Conservation (phyloP, 2,797 vertebrate genomes). For the Champsocephalus gunnari region DNA sequence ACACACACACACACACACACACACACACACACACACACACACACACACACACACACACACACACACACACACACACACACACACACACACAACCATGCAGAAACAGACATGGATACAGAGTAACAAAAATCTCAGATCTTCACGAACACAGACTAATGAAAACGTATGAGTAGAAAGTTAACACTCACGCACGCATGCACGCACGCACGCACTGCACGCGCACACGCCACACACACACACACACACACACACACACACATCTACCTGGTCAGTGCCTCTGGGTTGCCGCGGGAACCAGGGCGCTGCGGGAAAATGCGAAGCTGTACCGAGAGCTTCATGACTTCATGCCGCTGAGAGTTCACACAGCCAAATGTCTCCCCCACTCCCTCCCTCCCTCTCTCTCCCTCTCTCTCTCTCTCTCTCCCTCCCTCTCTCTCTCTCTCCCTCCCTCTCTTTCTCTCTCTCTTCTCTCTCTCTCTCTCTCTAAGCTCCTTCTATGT, state of each 20-base stretch:
- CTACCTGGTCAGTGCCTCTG: constrained; percentile 74
- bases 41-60: constrained; percentile 21
- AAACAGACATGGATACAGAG: constrained; percentile 18
- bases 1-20: constrained; percentile 21
- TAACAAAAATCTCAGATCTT: constrained; percentile 25
- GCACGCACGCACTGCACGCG: too few relatives aligned
- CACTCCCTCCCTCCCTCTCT: constrained; percentile 20
- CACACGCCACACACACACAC: too few relatives aligned
- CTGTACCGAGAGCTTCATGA: constrained; percentile 81
- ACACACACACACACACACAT: background rate
- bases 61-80: constrained; percentile 21
- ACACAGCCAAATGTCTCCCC: constrained; percentile 52
- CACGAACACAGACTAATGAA: constrained; percentile 1
- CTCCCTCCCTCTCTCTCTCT: constrained; percentile 30
- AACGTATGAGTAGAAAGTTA: background rate
- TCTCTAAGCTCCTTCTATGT: constrained; percentile 18
- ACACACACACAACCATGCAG: constrained; percentile 5
- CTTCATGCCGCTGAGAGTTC: constrained; percentile 72
- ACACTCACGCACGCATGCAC: constrained; percentile 6
- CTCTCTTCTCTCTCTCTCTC: background rate
- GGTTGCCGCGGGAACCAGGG: constrained; percentile 77
- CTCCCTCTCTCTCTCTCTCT: background rate
- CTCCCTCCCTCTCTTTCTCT: background rate
- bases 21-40: constrained; percentile 24
- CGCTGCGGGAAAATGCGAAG: constrained; percentile 68